These are phyloP conservation scores for Aeoliscus strigatus DNA, from an alignment of 2,797 vertebrate genomes.

Conservation along the genomic window DNA sequence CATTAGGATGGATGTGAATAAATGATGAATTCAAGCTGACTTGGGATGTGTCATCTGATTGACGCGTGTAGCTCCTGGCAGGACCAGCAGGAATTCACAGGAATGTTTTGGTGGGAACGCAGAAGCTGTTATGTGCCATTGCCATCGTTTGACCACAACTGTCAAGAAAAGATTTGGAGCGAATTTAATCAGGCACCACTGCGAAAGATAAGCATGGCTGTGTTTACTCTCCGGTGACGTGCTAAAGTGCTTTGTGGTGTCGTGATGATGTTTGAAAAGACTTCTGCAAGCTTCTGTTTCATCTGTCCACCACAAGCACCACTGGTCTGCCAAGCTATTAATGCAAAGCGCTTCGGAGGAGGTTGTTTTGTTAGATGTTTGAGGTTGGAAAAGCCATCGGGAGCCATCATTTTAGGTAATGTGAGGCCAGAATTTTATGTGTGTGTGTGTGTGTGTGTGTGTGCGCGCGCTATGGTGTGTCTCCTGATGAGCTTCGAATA, in stretches of 20 bases:
- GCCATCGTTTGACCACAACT: slow-evolving; percentile 20
- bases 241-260: slow-evolving; percentile 5
- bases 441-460: too few relatives aligned
- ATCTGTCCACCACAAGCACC: slow-evolving; percentile 1
- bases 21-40: slow-evolving; percentile 26
- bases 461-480: slow-evolving; percentile 29
- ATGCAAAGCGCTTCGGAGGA: slow-evolving; percentile 16
- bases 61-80: slow-evolving; percentile 35
- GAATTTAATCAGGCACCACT: slow-evolving; percentile 20
- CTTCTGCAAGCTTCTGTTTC: slow-evolving; percentile 17
- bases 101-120: slow-evolving; percentile 30
- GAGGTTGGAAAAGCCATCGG: slow-evolving; percentile 44
- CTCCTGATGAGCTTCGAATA: slow-evolving; percentile 44
- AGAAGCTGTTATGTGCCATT: slow-evolving; percentile 12
- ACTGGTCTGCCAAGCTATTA: slow-evolving; percentile 5
- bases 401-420: slow-evolving; percentile 37
- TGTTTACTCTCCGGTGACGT: slow-evolving; percentile 26
- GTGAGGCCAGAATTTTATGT: slow-evolving; percentile 29
- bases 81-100: slow-evolving; percentile 9
- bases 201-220: slow-evolving; percentile 21
- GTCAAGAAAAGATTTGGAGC: slow-evolving; percentile 19
- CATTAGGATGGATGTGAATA: slow-evolving; percentile 38
- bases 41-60: slow-evolving; percentile 44
- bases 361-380: slow-evolving; percentile 27
- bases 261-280: slow-evolving; percentile 8